Evolutionary conservation across 2,113 vertebrate species (phyloP), one percentile per base, ranked within the genome.

Genomic region (Polypterus bichir): DNA sequence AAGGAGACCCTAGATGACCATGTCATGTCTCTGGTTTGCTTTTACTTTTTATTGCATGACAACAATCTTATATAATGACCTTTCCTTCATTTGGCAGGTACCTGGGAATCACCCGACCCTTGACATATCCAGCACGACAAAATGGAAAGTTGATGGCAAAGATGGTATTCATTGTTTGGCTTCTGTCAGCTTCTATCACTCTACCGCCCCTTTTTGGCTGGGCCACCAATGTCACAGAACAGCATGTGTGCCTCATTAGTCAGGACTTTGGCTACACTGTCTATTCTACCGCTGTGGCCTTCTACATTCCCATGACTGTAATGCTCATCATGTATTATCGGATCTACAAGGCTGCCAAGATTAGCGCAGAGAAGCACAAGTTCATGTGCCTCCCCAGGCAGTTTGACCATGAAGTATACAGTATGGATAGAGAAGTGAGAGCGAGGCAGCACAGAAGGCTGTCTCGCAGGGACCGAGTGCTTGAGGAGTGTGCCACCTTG

Each of bases 261-360:
- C 83, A 85, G 72, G 81, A 86, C 68, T 79, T 86, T 9, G 83
- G 83, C 2, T 86, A 86, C 67, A 86, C 83, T 0, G 73, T 86
- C 1, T 85, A 86, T 74, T 86, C 83, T 54, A 86, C 83, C 0
- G 82, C 80, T 0, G 81, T 86, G 3, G 83, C 83, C 69, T 86
- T 86, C 73, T 86, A 86, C 69, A 83, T 86, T 65, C 83, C 83
- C 59, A 85, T 77, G 71, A 76, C 82, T 0, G 82, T 86, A 69
- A 86, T 86, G 82, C 77, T 86, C 1, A 66, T 82, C 48, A 86
- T 86, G 83, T 86, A 86, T 73, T 66, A 71, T 74, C 68, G 55
- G 68, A 86, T 86, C 74, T 86, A 85, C 73, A 73, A 77, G 62
- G 82, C 80, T 0, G 82, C 83, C 68, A 82, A 84, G 66, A 68